Percentiles rank a stretch among this genome's conserved stretches.
These are phyloP conservation scores for Megaceryle torquata DNA, from an alignment of 2,113 vertebrate genomes.

Conservation along the genomic window DNA sequence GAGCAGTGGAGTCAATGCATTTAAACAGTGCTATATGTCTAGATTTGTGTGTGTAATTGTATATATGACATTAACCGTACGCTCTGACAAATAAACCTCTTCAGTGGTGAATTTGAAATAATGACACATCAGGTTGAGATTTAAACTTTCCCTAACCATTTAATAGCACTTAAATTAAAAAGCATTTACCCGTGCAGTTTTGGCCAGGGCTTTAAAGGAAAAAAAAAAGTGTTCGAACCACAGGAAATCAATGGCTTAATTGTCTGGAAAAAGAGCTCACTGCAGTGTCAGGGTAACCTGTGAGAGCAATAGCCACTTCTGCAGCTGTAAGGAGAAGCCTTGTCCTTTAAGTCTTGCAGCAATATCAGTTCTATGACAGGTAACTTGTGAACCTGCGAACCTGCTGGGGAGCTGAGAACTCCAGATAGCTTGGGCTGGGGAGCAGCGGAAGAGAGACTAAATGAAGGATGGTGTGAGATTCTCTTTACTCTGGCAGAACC, in stretches of 20 bases:
- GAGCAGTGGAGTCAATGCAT: neutral
- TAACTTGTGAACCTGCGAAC: neutral
- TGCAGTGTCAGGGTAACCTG: neutral
- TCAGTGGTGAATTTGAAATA: neutral
- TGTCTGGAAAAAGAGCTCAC: conserved; percentile 29
- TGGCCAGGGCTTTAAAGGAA: neutral
- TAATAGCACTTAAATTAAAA: conserved; percentile 20
- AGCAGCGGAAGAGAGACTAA: neutral
- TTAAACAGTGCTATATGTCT: neutral
- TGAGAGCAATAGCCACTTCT: neutral
- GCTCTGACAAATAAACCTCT: neutral
- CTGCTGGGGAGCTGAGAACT: neutral
- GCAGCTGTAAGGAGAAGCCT: neutral
- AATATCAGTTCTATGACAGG: neutral
- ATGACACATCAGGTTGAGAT: neutral
- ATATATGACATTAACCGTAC: neutral
- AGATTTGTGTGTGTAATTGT: neutral
- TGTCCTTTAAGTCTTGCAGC: neutral
- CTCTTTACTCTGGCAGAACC: neutral
- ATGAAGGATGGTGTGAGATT: neutral
- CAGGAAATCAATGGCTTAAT: conserved; percentile 46
- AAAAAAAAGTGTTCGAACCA: neutral
- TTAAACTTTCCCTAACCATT: neutral
- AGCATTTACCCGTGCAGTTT: neutral
- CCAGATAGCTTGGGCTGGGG: neutral